These are phyloP conservation scores for Corythaeola cristata DNA, from an alignment of 2,113 vertebrate genomes.

Conservation along the genomic window DNA sequence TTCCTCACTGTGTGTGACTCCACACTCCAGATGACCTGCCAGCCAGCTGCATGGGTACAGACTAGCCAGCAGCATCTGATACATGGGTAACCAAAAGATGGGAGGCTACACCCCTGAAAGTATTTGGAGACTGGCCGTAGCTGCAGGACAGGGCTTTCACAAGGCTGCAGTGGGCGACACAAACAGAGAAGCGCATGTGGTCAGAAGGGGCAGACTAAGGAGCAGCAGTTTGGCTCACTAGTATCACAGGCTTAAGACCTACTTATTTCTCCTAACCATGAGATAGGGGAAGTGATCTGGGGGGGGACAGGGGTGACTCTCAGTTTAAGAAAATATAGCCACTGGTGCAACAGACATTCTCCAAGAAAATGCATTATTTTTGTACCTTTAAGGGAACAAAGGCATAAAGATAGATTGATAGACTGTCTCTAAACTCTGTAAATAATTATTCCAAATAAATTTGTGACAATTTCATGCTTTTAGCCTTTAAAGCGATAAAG, in stretches of 20 bases:
- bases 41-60: background rate
- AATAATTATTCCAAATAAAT: background rate
- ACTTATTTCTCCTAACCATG: background rate
- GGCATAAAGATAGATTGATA: background rate
- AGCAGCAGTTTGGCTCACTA: background rate
- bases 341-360: background rate
- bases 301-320: background rate
- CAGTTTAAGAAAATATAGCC: background rate
- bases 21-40: background rate
- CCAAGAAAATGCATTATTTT: background rate
- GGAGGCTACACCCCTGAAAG: accelerated
- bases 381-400: background rate
- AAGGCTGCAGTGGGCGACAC: background rate
- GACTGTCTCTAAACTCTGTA: background rate
- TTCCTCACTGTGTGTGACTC: background rate
- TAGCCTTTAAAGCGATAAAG: background rate
- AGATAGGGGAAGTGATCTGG: background rate
- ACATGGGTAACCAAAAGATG: background rate
- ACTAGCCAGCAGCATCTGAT: background rate
- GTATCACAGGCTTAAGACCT: background rate
- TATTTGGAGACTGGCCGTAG: accelerated
- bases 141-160: background rate
- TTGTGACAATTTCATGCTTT: background rate
- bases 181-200: background rate
- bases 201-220: background rate